phyloP scores from a whole-genome alignment of 2,113 vertebrate species.

The human (Homo sapiens) region DNA sequence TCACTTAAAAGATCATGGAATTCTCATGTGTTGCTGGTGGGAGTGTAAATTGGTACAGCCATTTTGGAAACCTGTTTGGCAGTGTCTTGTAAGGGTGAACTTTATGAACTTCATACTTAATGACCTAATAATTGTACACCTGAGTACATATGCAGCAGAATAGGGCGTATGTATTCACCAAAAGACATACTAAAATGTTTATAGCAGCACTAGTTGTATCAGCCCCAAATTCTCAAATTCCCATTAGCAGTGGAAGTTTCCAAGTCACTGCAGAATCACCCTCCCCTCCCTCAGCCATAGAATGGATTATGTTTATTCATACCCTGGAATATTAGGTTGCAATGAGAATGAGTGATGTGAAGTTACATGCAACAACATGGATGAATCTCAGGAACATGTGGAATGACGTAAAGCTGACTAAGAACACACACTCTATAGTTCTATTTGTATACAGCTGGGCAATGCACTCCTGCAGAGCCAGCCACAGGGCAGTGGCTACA shows the following conservation, averaged over 20 bases:
- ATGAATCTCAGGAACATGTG: neutral
- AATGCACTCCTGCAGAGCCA: neutral
- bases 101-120: neutral
- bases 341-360: neutral
- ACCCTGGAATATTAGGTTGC: neutral
- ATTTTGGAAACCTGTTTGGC: neutral
- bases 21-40: neutral
- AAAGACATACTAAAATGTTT: neutral
- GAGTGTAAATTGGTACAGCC: neutral
- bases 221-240: neutral
- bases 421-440: neutral
- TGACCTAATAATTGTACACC: neutral
- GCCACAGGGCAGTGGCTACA: neutral
- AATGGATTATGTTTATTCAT: neutral
- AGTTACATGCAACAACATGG: neutral
- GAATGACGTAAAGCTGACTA: neutral
- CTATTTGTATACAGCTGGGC: neutral
- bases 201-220: neutral
- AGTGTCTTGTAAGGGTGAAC: conserved; percentile 3
- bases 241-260: neutral
- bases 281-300: neutral
- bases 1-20: neutral
- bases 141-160: neutral
- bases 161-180: neutral
- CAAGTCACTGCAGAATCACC: neutral